A percentile compares a stretch with the other conserved stretches of the same genome.
These are phyloP conservation scores for Tetrax tetrax DNA, from an alignment of 2,113 vertebrate species.

Conservation along the genomic window DNA sequence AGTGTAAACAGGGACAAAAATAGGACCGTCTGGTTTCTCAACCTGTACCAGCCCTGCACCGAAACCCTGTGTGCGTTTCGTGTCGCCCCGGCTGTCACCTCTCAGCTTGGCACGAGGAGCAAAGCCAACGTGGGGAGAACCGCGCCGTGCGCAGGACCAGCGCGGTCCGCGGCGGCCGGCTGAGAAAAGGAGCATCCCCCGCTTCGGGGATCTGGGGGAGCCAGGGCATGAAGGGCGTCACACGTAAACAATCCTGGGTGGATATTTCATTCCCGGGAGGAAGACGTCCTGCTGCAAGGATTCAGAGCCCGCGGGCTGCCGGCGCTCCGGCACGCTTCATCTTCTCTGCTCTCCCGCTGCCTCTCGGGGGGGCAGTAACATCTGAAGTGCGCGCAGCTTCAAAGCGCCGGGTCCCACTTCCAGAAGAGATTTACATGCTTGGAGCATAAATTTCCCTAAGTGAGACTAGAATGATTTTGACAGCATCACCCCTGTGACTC, in stretches of 20 bases:
- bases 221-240: not conserved
- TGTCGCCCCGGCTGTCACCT: no score
- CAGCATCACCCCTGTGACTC: not conserved
- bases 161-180: rapidly evolving
- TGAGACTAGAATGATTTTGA: not conserved
- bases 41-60: not conserved
- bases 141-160: not conserved
- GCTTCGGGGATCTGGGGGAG: not conserved
- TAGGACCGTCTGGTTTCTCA: rapidly evolving
- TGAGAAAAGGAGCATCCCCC: not conserved
- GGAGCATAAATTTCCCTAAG: not conserved
- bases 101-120: not conserved
- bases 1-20: rapidly evolving
- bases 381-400: not conserved
- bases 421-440: not conserved
- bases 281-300: not conserved
- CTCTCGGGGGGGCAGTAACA: not conserved
- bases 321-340: rapidly evolving
- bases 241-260: rapidly evolving
- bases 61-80: rapidly evolving
- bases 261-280: not conserved
- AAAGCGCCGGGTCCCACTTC: not conserved
- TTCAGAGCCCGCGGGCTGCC: not conserved
- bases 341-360: not conserved
- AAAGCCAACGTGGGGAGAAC: not conserved